Base-by-base conservation (phyloP, 2,888 invertebrate species). In the Meiosimyza platycephala region DNA sequence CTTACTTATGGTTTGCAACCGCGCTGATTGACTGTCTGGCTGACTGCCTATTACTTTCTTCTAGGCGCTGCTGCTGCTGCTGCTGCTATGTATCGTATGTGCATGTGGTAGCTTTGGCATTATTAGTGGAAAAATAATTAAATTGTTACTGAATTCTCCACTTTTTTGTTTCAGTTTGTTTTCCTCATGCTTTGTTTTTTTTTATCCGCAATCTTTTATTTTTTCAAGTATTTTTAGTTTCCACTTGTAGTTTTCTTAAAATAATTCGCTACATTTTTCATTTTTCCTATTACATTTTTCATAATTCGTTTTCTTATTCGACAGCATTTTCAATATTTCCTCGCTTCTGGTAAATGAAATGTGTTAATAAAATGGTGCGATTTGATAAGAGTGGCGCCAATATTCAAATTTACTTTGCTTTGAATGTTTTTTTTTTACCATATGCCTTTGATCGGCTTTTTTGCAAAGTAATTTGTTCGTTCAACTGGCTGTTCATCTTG, bases 131-230 rank as follows among this genome's bases (percentile, higher is more conserved):
- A 60, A 60, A 13, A 22, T 60, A 60, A 60, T 60, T 60, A 16
- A 57, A 57, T 60, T 60, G 15, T 60, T 33, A 28, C 11, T 50
- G 64, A 16, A 16, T 13, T 64, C 22, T 47, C 11, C 9, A 28
- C 48, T 47, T 16, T 48, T 13, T 15, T 57, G 18, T 57, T 16
- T 22, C 16, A 12, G 57, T 40, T 33, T 33, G 60, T 15, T 60
- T 28, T 60, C 28, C 40, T 60, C 13, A 15, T 22, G 12, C 18
- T 16, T 57, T 28, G 73, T 72, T 72, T 72, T 72, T 75, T 72
- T 48, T 64, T 62, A 12, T 60, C 22, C 57, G 16, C 11, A 22
- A 54, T 57, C 40, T 60, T 59, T 57, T 47, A 16, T 62, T 52
- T 16, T n/a, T 70, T 13, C 47, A 60, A 51, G 68, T 72, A 51